Evolutionary conservation across 2,113 vertebrate genomes (phyloP), one percentile per base, ranked within the genome.

Genomic region (Pardalotus punctatus): DNA sequence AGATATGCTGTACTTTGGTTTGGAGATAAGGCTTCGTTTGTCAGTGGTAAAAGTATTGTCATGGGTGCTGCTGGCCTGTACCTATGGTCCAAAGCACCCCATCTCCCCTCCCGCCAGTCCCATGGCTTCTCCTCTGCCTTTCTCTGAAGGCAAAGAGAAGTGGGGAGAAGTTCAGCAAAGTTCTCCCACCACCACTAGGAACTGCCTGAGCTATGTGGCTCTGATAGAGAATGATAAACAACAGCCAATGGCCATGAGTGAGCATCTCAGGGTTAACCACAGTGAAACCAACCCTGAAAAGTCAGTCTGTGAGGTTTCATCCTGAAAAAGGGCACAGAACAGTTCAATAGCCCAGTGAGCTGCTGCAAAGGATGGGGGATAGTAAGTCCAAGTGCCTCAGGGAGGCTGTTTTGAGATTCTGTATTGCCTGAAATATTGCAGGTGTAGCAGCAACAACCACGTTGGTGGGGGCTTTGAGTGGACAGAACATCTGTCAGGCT

Each of bases 141-240:
- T 33, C 57, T 14, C 23, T 4, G 8, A 9, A n/a, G 45, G 20
- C 7, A 16, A 69, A 51, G 42, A 18, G 29, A 67, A 92, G 33
- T 3, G 15, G 23, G 38, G 19, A 24, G 11, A 92, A 81, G 67
- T 81, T 88, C 54, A 47, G 20, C 47, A 19, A 85, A 42, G 77
- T 56, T 69, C 76, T 88, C 12, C 14, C 50, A 64, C 36, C 50
- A 57, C 10, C 10, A 20, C 35, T 28, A 38, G 24, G 53, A 69
- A 27, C 40, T 64, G 48, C 24, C 43, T 0, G 2, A 87, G n/a
- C 2, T 2, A 25, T 0, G 1, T 31, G 25, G 33, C 28, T 10
- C 3, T 27, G 42, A 82, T 1, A 67, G 48, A 65, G 18, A 22
- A 25, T 36, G 43, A 66, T 73, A 74, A 88, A 90, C 51, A 86